phyloP scores from a whole-genome alignment of 2,113 vertebrate species.

The Pangasianodon hypophthalmus region DNA sequence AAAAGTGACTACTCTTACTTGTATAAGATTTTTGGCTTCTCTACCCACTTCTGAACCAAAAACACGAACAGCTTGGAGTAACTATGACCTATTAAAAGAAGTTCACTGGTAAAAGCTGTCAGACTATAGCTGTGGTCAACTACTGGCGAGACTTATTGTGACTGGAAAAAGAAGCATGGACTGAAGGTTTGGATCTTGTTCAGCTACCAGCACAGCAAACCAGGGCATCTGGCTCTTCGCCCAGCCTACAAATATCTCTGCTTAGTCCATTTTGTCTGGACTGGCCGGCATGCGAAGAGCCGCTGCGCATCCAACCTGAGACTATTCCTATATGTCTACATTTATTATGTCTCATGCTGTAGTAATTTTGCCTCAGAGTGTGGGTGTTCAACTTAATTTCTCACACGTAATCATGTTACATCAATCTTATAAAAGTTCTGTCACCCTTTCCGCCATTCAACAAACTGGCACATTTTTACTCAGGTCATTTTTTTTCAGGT shows the following conservation, averaged over 20 bases:
- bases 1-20: neutral
- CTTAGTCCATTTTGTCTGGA: conserved; percentile 42
- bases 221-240: conserved; percentile 31
- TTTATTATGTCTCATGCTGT: conserved; percentile 38
- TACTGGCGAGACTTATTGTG: conserved; percentile 18
- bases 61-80: neutral
- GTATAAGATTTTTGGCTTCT: neutral
- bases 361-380: conserved; percentile 41
- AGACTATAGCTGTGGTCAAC: neutral
- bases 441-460: neutral
- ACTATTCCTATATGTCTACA: conserved; percentile 40
- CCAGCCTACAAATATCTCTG: conserved; percentile 50
- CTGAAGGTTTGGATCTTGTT: conserved; percentile 44
- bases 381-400: conserved; percentile 56
- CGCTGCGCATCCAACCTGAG: conserved; percentile 33
- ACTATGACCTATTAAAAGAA: conserved; percentile 9
- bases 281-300: conserved; percentile 44
- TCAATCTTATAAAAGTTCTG: conserved; percentile 48
- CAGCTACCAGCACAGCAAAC: conserved; percentile 37
- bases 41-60: neutral
- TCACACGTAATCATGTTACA: conserved; percentile 40
- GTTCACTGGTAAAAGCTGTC: neutral
- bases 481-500: conserved; percentile 8
- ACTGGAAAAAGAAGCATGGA: conserved; percentile 28
- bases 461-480: neutral